Conservation (phyloP, 2,113 vertebrate species). For the Platycercus adscitus region DNA sequence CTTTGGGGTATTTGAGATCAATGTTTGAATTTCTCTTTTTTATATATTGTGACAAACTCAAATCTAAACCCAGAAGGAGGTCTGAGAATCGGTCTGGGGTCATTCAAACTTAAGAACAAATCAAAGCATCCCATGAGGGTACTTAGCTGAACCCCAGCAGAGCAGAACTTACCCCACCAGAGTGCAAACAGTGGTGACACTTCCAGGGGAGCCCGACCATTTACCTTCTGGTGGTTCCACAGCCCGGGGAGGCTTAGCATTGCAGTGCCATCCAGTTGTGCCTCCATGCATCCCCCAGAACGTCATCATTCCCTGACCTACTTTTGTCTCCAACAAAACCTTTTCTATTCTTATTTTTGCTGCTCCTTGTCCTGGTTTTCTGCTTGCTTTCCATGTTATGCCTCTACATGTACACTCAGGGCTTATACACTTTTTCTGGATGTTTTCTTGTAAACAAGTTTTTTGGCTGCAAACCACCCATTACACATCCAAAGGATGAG, state of each 20-base stretch:
- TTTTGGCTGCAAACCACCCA: not conserved
- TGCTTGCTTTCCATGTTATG: not conserved
- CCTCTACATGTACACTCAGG: not conserved
- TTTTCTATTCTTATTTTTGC: not conserved
- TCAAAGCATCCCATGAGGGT: fast-evolving
- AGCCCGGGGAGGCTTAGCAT: not conserved
- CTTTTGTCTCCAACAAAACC: not conserved
- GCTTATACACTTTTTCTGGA: not conserved
- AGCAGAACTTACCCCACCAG: not conserved
- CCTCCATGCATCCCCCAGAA: not conserved
- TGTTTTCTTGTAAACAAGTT: not conserved
- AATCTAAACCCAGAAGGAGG: not conserved
- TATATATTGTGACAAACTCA: not conserved
- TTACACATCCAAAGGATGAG: not conserved
- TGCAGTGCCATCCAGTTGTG: not conserved
- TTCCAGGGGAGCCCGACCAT: not conserved
- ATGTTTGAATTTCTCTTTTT: not conserved
- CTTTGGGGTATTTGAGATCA: not conserved
- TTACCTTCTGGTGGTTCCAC: not conserved
- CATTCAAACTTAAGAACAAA: not conserved
- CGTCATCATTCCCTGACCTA: not conserved
- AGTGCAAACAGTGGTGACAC: not conserved
- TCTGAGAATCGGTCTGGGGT: not conserved
- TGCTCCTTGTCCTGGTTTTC: not conserved
- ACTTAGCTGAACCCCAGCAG: not conserved